Evolutionary conservation across 92 coral and sea anemone species (phyloP).

Genomic region (Porites divaricata): DNA sequence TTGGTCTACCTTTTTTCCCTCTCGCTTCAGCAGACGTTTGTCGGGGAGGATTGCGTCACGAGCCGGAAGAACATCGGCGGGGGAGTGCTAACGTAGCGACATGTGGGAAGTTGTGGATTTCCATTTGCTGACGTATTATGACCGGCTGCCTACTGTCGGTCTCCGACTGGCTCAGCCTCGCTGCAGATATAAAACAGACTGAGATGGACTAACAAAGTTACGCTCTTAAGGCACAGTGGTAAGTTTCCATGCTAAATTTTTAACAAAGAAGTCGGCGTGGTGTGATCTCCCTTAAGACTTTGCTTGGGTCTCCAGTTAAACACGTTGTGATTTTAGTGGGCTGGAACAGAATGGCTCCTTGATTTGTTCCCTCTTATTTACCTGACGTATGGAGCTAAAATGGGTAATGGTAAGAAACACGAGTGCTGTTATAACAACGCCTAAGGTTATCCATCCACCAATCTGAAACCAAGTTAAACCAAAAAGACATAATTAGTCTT

Average conservation of each 20-base stretch:
- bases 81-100: too few species aligned
- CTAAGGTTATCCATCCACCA: conserved; percentile 42
- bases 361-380: neutral
- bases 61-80: too few species aligned
- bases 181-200: too few species aligned
- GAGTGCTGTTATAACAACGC: conserved; percentile 13
- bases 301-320: neutral
- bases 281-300: neutral
- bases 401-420: conserved; percentile 32
- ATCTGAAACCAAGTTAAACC: conserved; percentile 16
- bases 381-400: conserved; percentile 29
- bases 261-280: neutral
- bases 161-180: neutral
- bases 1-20: too few species aligned
- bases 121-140: neutral
- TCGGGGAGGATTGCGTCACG: too few species aligned
- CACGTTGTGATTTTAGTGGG: neutral
- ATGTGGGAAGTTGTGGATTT: too few species aligned
- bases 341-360: conserved; percentile 24
- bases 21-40: too few species aligned
- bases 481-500: neutral
- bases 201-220: neutral
- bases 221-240: neutral
- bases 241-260: neutral
- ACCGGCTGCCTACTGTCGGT: neutral